Evolutionary conservation across 2,888 invertebrate genomes (phyloP).

Genomic region (Axea sp.): DNA sequence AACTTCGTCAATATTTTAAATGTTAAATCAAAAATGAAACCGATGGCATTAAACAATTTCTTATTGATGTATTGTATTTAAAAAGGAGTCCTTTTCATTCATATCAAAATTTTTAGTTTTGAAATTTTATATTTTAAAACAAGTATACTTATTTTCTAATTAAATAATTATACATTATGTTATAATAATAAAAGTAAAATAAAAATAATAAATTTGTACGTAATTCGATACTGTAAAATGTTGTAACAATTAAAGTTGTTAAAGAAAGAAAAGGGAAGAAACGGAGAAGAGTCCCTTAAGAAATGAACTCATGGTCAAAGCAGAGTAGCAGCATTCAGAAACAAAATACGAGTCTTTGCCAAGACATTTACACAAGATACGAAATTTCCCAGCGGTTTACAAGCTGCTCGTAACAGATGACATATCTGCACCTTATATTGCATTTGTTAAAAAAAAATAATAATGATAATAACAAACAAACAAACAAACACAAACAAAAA

Average conservation of each 20-base stretch:
- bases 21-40: no score
- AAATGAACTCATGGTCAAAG: constrained; percentile 1
- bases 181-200: no score
- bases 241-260: neutral
- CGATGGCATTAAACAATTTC: neutral
- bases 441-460: no score
- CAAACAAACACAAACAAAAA: no score
- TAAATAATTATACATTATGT: neutral
- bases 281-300: neutral
- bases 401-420: neutral
- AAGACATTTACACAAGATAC: constrained; percentile 7
- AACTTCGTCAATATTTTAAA: no score
- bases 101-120: constrained; percentile 1
- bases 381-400: constrained; percentile 10
- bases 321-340: neutral
- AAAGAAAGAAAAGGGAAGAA: neutral
- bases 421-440: no score
- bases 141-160: neutral
- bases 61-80: neutral
- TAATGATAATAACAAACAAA: no score
- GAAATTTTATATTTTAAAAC: neutral
- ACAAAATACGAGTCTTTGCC: constrained; percentile 1
- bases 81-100: constrained; percentile 1
- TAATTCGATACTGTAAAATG: neutral
- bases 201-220: neutral